Base-by-base conservation (phyloP, 2,888 invertebrate species). In the Hirtodrosophila trivittata region DNA sequence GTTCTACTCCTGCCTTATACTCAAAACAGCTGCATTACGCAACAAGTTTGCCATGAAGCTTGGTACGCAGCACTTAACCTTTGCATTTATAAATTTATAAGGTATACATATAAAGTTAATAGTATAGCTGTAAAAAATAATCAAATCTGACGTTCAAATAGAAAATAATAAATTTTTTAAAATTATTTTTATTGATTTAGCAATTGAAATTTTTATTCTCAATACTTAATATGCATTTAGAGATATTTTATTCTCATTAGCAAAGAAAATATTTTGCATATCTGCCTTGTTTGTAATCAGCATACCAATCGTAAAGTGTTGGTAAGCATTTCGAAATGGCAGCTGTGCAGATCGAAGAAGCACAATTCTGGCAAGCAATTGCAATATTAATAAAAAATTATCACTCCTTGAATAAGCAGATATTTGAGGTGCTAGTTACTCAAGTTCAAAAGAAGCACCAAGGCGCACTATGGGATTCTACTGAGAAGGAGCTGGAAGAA, bases 321-420 rank as follows among this genome's bases (percentile, higher is more conserved):
- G 56, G 52, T 35, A 57, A 68, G 41, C 33, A 30, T 45, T 49
- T 33, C 14, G 35, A 65, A 57, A 67, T 67, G 62, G 62, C 55
- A 59, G 25, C 47, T 51, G 46, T 28, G 28, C 46, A 39, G 18
- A 30, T 77, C 16, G 47, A 45, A 3, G 69, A 77, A 47, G 9
- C 56, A n/a, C 76, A 92, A 62, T 96, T 95, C 90, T 95, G 94
- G 94, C 91, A 92, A 60, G 92, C 94, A 0, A 89, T 95, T 47
- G 87, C 91, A 46, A 92, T 96, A 68, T 93, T 94, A 86, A 88
- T 94, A 57, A 91, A 91, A 52, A 94, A 94, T 88, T 94, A 95
- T 46, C 95, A 95, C 87, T 92, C 95, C 55, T 91, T 95, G 4
- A 95, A 96, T 89, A 93, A 94, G 77, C 93, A 94, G 87, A 91